Evolutionary conservation across 2,888 invertebrate genomes (phyloP).

Genomic region (Hesperia comma): DNA sequence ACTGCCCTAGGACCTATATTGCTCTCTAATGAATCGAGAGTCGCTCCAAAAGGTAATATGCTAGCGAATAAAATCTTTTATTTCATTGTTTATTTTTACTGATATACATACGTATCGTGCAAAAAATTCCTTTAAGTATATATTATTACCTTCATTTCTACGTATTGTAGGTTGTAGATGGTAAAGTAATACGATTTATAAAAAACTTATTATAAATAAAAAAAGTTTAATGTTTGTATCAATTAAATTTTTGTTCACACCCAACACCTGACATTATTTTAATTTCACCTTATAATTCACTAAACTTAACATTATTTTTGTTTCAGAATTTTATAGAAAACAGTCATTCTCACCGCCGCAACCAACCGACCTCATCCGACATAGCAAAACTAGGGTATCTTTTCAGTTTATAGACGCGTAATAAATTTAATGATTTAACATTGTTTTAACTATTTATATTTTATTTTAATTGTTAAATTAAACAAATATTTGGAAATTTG

Average conservation of each 20-base stretch:
- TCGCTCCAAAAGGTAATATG: constrained; percentile 67
- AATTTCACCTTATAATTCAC: no score
- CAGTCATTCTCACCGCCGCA: constrained; percentile 49
- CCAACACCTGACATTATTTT: no score
- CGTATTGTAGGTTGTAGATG: no score
- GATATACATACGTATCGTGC: no score
- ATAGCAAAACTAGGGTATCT: constrained; percentile 50
- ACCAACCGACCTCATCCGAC: constrained; percentile 48
- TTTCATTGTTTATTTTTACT: background rate
- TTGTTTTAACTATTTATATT: constrained; percentile 7
- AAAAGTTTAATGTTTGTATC: no score
- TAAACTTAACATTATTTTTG: constrained; percentile 11
- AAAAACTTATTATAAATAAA: no score
- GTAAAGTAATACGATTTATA: no score
- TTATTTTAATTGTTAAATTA: constrained; percentile 18
- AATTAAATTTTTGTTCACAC: no score
- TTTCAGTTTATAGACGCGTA: constrained; percentile 45
- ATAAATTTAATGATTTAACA: constrained; percentile 9
- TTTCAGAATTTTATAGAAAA: constrained; percentile 31
- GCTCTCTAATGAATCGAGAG: constrained; percentile 66
- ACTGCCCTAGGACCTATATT: constrained; percentile 72
- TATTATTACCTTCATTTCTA: no score
- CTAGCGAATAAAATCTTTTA: background rate
- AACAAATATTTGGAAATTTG: background rate
- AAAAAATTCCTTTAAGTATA: no score